Evolutionary conservation across 2,797 vertebrate genomes (phyloP), one percentile per base, ranked within the genome.

Genomic region (Girardinus metallicus): DNA sequence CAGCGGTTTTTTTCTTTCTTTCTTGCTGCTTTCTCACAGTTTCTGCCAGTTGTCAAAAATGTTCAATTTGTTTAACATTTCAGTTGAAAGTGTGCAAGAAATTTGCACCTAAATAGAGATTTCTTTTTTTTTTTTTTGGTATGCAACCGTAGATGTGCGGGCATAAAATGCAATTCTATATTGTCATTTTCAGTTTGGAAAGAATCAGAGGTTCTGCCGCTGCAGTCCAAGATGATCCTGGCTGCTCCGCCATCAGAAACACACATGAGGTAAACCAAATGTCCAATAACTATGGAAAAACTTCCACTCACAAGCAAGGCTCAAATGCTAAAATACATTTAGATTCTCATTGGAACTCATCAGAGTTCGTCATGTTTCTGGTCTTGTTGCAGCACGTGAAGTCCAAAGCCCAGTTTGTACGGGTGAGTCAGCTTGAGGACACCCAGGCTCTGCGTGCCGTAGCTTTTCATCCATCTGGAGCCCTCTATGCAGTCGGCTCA

Each of bases 361-460:
- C 31, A 43, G 44, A 44, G 51, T 16, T 8, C 0, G 15, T 64
- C 0, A 0, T 57, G 62, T 84, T 73, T 55, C 21, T 68, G 15
- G 13, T 80, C 51, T 34, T 74, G 5, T 77, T 6, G 12, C 88
- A 98, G 96, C 94, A 94, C 5, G 96, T 96, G 81, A 97, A 97
- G 84, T 92, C 96, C 82, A 97, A 97, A 93, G 94, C 97, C 12
- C 96, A 97, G 76, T 99, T 98, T 93, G 87, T 97, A 73, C 97
- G 95, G 76, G 94, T 99, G 85, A 97, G 94, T 89, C 97, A 97
- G 75, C 93, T 99, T 12, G 99, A 99, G 94, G 99, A 99, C 89
- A 98, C 98, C 0, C 99, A 99, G 92, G 99, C 98, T 12, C 96
- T 99, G 73, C 97, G 99, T 76, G 98, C 98, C 0, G 98, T 99